Conservation (phyloP, 2,888 invertebrate genomes). For the Pecten maximus region DNA sequence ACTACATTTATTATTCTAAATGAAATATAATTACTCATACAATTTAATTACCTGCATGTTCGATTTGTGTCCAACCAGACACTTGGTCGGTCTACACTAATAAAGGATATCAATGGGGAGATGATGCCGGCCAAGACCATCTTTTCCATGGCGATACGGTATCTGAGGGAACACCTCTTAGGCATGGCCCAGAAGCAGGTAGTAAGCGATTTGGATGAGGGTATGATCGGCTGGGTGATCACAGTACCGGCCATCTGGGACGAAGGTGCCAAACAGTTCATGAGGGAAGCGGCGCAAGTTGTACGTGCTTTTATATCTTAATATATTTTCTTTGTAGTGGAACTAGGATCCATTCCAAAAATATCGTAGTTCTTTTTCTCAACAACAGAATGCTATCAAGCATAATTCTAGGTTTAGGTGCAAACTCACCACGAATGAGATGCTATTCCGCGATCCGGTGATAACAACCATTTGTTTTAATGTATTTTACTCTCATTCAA, state of each 20-base stretch:
- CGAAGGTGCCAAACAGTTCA: slow-evolving; percentile 54
- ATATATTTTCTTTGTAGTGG: too few species aligned
- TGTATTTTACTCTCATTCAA: too few species aligned
- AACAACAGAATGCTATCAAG: too few species aligned
- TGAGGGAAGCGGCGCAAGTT: slow-evolving; percentile 48
- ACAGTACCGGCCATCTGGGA: slow-evolving; percentile 55
- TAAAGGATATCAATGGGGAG: slow-evolving; percentile 44
- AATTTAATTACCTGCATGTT: not conserved
- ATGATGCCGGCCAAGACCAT: slow-evolving; percentile 46
- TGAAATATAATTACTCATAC: too few species aligned
- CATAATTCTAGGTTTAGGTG: too few species aligned
- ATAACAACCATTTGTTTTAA: too few species aligned
- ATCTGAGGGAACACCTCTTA: slow-evolving; percentile 46
- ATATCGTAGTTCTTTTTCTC: too few species aligned
- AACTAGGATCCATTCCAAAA: too few species aligned
- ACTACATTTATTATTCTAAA: too few species aligned
- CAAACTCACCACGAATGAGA: too few species aligned
- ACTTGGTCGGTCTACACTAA: slow-evolving; percentile 36
- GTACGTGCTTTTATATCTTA: not conserved
- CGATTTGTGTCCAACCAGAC: not conserved
- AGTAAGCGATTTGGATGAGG: not conserved
- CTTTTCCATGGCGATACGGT: slow-evolving; percentile 49
- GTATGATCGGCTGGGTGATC: slow-evolving; percentile 49
- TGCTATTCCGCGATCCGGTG: too few species aligned
- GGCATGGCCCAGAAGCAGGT: slow-evolving; percentile 14